Percentiles rank a stretch among this genome's conserved stretches.
Conservation (phyloP, 2,113 vertebrate species). For the Pangasianodon gigas region DNA sequence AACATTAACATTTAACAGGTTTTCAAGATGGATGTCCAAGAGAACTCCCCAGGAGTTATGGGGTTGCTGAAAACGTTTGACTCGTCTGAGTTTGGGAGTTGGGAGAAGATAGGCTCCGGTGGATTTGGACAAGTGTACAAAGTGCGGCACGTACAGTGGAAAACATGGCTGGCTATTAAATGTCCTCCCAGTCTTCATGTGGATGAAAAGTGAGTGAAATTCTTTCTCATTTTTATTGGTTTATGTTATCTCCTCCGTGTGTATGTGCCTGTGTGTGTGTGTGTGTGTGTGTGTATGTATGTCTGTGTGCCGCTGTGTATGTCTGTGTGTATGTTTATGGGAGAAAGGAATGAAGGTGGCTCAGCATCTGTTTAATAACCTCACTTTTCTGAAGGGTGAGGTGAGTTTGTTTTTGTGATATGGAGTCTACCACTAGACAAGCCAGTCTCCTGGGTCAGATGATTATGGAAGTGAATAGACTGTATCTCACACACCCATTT, state of each 20-base stretch:
- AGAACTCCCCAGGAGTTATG: conserved; percentile 81
- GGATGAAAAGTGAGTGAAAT: conserved; percentile 88
- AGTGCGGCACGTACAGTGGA: conserved; percentile 94
- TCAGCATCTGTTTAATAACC: not conserved
- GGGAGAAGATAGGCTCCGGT: conserved; percentile 96
- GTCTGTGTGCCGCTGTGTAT: conserved; percentile 17
- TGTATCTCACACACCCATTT: not conserved
- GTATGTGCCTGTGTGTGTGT: conserved; percentile 12
- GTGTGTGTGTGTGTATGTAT: conserved; percentile 36
- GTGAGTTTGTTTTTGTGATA: conserved; percentile 32
- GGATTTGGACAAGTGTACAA: conserved; percentile 98
- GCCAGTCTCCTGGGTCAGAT: not conserved
- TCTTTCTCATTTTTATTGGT: not conserved
- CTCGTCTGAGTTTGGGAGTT: conserved; percentile 83
- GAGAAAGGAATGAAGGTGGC: not conserved
- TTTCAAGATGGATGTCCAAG: conserved; percentile 80
- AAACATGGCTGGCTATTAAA: conserved; percentile 97
- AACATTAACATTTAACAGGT: conserved; percentile 39
- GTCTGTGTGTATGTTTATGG: not conserved
- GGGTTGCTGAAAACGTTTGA: conserved; percentile 90
- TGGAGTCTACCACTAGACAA: not conserved
- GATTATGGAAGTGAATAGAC: not conserved
- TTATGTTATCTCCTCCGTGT: not conserved
- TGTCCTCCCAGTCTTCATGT: conserved; percentile 93
- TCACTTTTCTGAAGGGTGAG: not conserved